Base-by-base conservation (phyloP, 1,140 invertebrate genomes). In the Brachionus paranguensis region DNA sequence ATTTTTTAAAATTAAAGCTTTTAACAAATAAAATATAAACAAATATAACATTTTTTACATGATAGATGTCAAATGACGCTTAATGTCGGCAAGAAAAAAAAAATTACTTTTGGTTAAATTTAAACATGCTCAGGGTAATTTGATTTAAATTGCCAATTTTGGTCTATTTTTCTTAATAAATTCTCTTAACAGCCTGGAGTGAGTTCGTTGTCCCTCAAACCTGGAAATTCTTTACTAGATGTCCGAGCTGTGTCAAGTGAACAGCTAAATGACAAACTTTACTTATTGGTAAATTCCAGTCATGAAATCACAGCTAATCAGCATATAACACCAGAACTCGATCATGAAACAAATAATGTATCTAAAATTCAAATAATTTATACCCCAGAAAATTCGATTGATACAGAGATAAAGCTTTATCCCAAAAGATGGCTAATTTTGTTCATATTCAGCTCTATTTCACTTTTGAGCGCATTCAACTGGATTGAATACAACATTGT, bases 401-500 rank as follows among this genome's bases (percentile, higher is more conserved):
- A 72, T 43, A 12, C 33, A 10, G 72, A 76, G 24, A 76, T 76
- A 47, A 50, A 50, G 27, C 24, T 37, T n/a, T 83, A 68, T 65
- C 0, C 5, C 60, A 91, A 91, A 85, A 90, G 97, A 90, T 98
- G 95, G 95, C 86, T 95, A 43, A 94, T 98, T 85, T 90, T 99
- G 84, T 89, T 90, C 41, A 92, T 98, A 65, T 99, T 98, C 90
- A 93, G 95, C 1, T 86, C 94, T 4, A 96, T 95, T 89, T 97
- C 96, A 12, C 93, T 95, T 70, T 93, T 93, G 84, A 98, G 97
- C 89, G 92, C 89, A 92, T 85, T 93, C 94, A 92, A 90, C 65
- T 91, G 90, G 90, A 91, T 91, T 27, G 88, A 91, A 86, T 87
- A 91, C 20, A 88, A 89, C 68, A 91, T 91, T 47, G 89, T 91